Evolutionary conservation across 2,113 vertebrate genomes (phyloP).

Genomic region (Empidonax alnorum): DNA sequence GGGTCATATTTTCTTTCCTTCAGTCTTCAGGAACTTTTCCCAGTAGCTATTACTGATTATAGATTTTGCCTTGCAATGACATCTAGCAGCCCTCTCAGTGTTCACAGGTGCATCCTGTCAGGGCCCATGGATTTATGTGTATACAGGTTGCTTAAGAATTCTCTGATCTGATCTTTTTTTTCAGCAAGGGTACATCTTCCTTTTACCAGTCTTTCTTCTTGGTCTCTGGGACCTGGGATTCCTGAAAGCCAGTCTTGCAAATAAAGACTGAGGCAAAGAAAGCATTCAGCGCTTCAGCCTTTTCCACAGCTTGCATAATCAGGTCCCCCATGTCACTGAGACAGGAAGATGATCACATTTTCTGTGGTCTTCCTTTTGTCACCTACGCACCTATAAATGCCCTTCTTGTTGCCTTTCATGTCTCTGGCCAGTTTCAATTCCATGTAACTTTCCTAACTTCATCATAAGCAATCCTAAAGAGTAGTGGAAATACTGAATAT

Average conservation of each 20-base stretch:
- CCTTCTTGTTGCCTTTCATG: not conserved
- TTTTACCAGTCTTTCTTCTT: not conserved
- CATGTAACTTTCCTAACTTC: not conserved
- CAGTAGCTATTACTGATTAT: not conserved
- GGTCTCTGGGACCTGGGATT: not conserved
- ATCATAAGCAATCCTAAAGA: not conserved
- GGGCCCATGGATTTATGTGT: not conserved
- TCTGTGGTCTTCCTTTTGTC: not conserved
- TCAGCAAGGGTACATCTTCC: not conserved
- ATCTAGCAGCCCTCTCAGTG: not conserved
- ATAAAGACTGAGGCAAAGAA: not conserved
- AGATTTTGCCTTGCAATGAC: not conserved
- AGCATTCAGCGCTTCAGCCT: not conserved
- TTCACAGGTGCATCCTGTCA: not conserved
- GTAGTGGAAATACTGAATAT: not conserved
- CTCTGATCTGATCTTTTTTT: not conserved
- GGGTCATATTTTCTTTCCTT: not conserved
- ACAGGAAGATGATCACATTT: not conserved
- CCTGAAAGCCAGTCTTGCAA: not conserved
- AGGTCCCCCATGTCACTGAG: not conserved
- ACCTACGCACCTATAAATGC: not conserved
- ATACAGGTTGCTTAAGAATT: not conserved
- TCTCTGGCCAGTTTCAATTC: not conserved
- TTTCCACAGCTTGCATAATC: not conserved
- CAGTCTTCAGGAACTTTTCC: not conserved